Percentiles rank a stretch among this genome's conserved stretches.
Evolutionary conservation across 1,140 invertebrate species (phyloP).

Genomic region (Ceratosolen solmsi): DNA sequence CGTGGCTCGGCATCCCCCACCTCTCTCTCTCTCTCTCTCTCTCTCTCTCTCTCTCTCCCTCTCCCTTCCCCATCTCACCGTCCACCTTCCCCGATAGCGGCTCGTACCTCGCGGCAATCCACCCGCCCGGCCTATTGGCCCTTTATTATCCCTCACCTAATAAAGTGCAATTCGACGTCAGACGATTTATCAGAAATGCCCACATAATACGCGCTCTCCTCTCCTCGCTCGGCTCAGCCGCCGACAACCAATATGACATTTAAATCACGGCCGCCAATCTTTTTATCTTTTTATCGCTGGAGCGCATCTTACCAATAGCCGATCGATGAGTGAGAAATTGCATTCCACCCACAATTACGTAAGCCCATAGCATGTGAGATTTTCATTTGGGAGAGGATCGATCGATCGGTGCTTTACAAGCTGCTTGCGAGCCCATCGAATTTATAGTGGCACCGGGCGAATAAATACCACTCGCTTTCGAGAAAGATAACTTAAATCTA

Average conservation of each 20-base stretch:
- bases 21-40: not conserved
- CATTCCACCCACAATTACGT: not conserved
- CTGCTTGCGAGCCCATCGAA: not conserved
- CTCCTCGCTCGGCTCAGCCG: not conserved
- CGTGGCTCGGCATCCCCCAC: not conserved
- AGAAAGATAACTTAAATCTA: not conserved
- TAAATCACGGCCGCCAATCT: not conserved
- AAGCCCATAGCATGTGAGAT: not conserved
- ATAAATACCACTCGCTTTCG: not conserved
- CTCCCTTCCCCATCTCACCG: not conserved
- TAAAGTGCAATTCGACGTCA: not conserved
- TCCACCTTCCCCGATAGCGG: too few relatives aligned
- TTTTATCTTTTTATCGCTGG: not conserved
- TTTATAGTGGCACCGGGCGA: not conserved
- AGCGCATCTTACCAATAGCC: too few relatives aligned
- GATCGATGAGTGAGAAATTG: not conserved
- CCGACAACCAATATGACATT: conserved; percentile 15
- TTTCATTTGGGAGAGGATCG: not conserved
- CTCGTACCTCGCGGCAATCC: too few relatives aligned
- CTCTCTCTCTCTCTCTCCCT: too few relatives aligned
- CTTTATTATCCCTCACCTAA: conserved; percentile 26
- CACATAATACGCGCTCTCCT: not conserved
- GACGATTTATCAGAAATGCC: not conserved
- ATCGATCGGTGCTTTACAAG: not conserved
- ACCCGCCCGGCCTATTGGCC: too few relatives aligned